Percentiles rank a stretch among this genome's conserved stretches.
These are phyloP conservation scores for Cremastinae sp. DNA, from an alignment of 2,888 invertebrate species.

Conservation along the genomic window DNA sequence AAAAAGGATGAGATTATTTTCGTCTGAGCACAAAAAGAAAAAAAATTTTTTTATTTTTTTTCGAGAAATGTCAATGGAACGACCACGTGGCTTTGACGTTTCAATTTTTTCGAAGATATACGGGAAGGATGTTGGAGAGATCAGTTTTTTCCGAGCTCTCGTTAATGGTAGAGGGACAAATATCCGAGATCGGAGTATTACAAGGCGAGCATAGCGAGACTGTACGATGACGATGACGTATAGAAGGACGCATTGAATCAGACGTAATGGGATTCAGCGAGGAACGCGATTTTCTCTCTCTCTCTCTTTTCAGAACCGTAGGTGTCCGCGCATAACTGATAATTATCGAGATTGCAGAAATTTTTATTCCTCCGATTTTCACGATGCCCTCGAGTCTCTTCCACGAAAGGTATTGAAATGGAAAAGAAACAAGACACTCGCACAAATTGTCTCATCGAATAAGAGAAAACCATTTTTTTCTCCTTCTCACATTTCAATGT, in stretches of 20 bases:
- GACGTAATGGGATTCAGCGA: slow-evolving; percentile 53
- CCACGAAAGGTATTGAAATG: not conserved
- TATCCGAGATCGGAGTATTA: slow-evolving; percentile 55
- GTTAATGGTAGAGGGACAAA: slow-evolving; percentile 4
- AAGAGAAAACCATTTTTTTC: not conserved
- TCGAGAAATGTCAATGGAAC: too few relatives aligned
- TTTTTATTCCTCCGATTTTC: slow-evolving; percentile 30
- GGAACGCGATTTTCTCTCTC: slow-evolving; percentile 26
- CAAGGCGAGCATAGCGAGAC: slow-evolving; percentile 54
- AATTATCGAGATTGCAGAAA: slow-evolving; percentile 32
- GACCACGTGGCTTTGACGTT: too few relatives aligned
- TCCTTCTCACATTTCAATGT: too few relatives aligned
- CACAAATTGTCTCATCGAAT: not conserved
- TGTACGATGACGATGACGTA: slow-evolving; percentile 48
- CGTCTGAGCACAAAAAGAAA: too few relatives aligned
- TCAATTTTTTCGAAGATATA: too few relatives aligned
- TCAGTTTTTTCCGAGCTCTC: too few relatives aligned
- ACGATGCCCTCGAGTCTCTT: slow-evolving; percentile 7
- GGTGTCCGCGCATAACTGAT: slow-evolving; percentile 27
- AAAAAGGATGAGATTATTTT: too few relatives aligned
- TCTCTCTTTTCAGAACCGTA: slow-evolving; percentile 8
- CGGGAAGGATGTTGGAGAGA: too few relatives aligned
- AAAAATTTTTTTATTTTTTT: too few relatives aligned
- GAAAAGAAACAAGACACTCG: not conserved
- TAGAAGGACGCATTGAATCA: slow-evolving; percentile 53